Evolutionary conservation across 2,888 invertebrate genomes (phyloP).

Genomic region (Mesoligia furuncula): DNA sequence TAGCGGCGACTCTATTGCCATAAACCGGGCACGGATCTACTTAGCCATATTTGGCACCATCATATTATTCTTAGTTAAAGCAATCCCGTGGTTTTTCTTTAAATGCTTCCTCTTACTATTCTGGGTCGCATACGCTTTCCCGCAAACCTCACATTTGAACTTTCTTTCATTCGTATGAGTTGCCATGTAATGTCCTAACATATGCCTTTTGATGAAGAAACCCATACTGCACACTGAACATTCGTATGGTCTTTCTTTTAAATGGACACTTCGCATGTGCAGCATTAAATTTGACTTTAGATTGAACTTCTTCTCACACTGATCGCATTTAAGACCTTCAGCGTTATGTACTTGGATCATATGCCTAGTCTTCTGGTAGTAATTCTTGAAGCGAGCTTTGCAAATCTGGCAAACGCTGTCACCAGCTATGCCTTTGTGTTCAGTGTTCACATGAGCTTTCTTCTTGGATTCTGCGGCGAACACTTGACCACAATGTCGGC

Average conservation of each 20-base stretch:
- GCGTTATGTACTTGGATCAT: conserved; percentile 87
- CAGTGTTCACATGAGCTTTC: conserved; percentile 84
- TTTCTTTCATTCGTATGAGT: conserved; percentile 88
- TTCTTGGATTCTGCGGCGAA: conserved; percentile 85
- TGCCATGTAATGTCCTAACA: conserved; percentile 87
- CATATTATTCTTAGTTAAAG: conserved; percentile 56
- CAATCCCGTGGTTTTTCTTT: conserved; percentile 85
- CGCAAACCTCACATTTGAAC: conserved; percentile 91
- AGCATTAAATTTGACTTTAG: conserved; percentile 82
- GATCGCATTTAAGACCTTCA: conserved; percentile 84
- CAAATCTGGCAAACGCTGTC: conserved; percentile 87
- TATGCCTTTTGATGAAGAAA: conserved; percentile 86
- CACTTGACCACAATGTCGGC: conserved; percentile 81
- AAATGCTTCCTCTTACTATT: conserved; percentile 85
- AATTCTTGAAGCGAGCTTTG: conserved; percentile 86
- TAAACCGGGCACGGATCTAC: conserved; percentile 19
- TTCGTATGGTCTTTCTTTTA: conserved; percentile 85
- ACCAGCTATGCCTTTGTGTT: conserved; percentile 86
- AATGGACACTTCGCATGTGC: conserved; percentile 85
- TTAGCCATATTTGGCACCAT: conserved; percentile 53
- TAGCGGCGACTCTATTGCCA: background rate
- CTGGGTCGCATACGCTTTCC: conserved; percentile 88
- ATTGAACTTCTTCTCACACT: conserved; percentile 87
- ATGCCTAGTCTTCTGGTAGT: conserved; percentile 86
- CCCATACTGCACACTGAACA: conserved; percentile 87